A percentile compares a stretch with the other conserved stretches of the same genome.
Evolutionary conservation across 2,888 invertebrate genomes (phyloP).

Genomic region (Ypsolopha sequella): DNA sequence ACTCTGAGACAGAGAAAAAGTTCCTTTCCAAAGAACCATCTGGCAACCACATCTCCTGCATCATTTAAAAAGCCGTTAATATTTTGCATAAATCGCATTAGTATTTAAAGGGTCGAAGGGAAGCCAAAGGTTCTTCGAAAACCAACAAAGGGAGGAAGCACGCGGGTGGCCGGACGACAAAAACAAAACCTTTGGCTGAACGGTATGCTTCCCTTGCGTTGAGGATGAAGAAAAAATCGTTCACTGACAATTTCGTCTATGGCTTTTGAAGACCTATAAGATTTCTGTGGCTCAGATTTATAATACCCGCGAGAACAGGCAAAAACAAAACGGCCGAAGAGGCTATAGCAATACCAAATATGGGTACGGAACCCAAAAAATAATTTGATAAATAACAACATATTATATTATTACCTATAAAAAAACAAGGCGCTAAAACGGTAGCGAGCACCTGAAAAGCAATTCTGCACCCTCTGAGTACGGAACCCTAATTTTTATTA

Average conservation of each 20-base stretch:
- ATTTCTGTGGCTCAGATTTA: too few species aligned
- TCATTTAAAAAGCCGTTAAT: constrained; percentile 1
- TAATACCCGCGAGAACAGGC: too few species aligned
- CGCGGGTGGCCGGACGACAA: constrained; percentile 45
- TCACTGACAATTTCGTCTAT: constrained; percentile 8
- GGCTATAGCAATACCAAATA: too few species aligned
- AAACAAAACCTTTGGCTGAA: constrained; percentile 29
- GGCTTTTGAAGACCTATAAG: constrained; percentile 29
- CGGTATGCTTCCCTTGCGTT: constrained; percentile 29
- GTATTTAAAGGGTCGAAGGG: background rate
- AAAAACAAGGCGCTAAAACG: too few species aligned
- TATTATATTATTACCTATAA: too few species aligned
- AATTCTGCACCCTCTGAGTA: too few species aligned
- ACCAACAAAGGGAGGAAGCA: constrained; percentile 59
- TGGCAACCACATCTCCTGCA: background rate
- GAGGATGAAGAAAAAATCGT: constrained; percentile 35
- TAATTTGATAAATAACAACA: too few species aligned
- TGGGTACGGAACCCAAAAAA: too few species aligned
- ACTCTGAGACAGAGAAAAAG: background rate
- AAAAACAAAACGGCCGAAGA: too few species aligned
- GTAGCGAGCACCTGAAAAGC: too few species aligned
- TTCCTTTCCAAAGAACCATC: too few species aligned
- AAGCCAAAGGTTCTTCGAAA: background rate
- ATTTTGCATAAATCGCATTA: background rate
- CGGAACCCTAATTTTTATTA: too few species aligned